phyloP scores from a whole-genome alignment of 2,888 invertebrate species.

The Megaustenia siamemsis region DNA sequence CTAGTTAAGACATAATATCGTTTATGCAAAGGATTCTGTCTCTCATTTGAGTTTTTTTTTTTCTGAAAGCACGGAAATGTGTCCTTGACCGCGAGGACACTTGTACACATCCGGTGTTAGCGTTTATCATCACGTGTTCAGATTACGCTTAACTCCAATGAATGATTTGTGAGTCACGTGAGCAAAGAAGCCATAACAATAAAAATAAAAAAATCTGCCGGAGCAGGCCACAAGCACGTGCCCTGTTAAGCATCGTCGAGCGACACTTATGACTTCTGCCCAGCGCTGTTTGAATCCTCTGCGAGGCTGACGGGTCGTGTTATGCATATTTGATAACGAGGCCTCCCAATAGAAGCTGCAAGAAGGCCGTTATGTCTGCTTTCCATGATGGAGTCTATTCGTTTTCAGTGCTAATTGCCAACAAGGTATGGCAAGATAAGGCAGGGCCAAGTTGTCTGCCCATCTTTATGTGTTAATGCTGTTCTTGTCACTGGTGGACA shows the following conservation, averaged over 20 bases:
- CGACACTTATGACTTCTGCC: slow-evolving; percentile 25
- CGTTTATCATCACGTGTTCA: slow-evolving; percentile 8
- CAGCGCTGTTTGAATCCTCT: not conserved
- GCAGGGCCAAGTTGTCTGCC: not conserved
- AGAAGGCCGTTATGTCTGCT: not conserved
- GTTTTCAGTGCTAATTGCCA: slow-evolving; percentile 36
- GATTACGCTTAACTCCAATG: not conserved
- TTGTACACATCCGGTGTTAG: not conserved
- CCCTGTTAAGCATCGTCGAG: slow-evolving; percentile 11
- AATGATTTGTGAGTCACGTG: slow-evolving; percentile 37
- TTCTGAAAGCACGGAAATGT: not conserved
- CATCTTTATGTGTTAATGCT: slow-evolving; percentile 36
- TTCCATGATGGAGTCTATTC: not conserved
- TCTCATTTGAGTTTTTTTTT: too few species aligned
- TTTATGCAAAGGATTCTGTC: slow-evolving; percentile 6
- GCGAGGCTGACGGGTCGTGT: slow-evolving; percentile 1
- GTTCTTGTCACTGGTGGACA: slow-evolving; percentile 3
- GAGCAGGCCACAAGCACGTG: slow-evolving; percentile 10
- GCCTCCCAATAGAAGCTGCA: not conserved
- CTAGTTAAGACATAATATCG: too few species aligned
- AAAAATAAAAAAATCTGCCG: not conserved
- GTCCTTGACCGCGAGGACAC: not conserved
- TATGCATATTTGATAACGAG: slow-evolving; percentile 38
- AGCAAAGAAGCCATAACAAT: not conserved
- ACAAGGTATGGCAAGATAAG: slow-evolving; percentile 32